Percentiles rank a stretch among this genome's conserved stretches.
These are phyloP conservation scores for Ceyx erithaca DNA, from an alignment of 2,797 vertebrate species.

Conservation along the genomic window DNA sequence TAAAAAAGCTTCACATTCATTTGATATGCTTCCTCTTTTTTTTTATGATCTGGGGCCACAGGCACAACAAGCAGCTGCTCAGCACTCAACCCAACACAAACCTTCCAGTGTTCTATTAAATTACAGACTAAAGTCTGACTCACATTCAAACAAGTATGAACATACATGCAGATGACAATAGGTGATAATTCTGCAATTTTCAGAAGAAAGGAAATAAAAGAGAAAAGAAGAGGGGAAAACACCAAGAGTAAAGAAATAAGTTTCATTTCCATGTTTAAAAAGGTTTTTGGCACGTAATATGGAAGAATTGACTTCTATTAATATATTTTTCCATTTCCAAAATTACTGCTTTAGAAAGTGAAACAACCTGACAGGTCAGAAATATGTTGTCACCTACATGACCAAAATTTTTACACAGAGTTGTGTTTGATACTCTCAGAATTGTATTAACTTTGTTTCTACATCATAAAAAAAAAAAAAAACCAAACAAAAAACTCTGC, in stretches of 20 bases:
- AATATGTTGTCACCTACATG: not conserved
- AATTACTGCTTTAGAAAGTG: not conserved
- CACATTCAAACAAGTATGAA: slow-evolving; percentile 53
- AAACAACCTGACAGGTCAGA: slow-evolving; percentile 20
- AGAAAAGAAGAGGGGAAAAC: not conserved
- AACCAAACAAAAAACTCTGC: not conserved
- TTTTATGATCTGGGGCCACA: slow-evolving; percentile 11
- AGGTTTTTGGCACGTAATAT: not conserved
- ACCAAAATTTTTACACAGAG: not conserved
- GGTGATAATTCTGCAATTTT: slow-evolving; percentile 52
- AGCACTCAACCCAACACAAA: not conserved
- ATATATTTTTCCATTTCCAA: slow-evolving; percentile 40
- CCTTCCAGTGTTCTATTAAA: slow-evolving; percentile 31
- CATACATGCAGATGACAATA: slow-evolving; percentile 49
- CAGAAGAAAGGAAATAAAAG: not conserved
- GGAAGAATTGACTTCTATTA: slow-evolving; percentile 15
- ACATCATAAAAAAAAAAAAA: not conserved
- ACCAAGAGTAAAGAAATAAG: not conserved
- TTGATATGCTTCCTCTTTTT: not conserved
- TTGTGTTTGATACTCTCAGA: not conserved
- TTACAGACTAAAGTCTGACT: slow-evolving; percentile 41
- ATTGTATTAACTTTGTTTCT: not conserved
- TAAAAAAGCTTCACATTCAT: not conserved
- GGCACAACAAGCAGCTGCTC: slow-evolving; percentile 13
- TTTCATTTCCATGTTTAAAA: slow-evolving; percentile 12